Evolutionary conservation across 64 coral and sea anemone species (phyloP), one percentile per base, ranked within the genome.

Genomic region (Dendronephthya gigantea): DNA sequence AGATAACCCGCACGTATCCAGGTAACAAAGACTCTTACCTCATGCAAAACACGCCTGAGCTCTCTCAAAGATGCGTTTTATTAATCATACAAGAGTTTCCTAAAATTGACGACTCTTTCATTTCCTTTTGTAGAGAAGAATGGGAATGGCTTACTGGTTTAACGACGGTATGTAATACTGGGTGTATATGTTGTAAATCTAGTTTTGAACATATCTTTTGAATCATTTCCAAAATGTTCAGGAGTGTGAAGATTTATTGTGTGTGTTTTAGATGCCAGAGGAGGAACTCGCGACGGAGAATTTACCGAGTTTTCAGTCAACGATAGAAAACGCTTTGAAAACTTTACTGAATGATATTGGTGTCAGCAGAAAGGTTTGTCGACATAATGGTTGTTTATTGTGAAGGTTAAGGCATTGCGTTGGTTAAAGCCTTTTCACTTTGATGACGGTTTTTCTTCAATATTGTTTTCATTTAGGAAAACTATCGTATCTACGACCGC

Each of bases 1-100:
- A 39, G 93, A 95, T 70, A 95, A 95, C 82, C 93, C 93, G 19
- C 91, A 95, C 68, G 93, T 95, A 14, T 95, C 93, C 30, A 95
- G 93, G 93, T 95, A 87, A 45, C 41, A 6, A 45, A 11, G 4
- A 45, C 41, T 45, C 41, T 45, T 4, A 45, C 11, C 41, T 45
- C 11, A 45, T 6, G 4, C 41, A 45, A 11, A 11, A 11, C 41
- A 6, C 4, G 41, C 4, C 11, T 6, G 41, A 45, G 41, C 41
- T 45, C 11, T 45, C 11, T 45, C n/a, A n/a, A n/a, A n/a, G n/a
- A 45, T 45, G 41, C 11, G 41, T 45, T 11, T 6, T 45, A 45
- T 45, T 58, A 58, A 58, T 76, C 28, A 28, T 34, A 76, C 25
- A 76, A 22, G 31, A 5, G 12, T 31, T 31, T 27, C 1, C 35